These are phyloP conservation scores for Rattus rattus DNA, from an alignment of 2,113 vertebrate genomes.

Conservation along the genomic window DNA sequence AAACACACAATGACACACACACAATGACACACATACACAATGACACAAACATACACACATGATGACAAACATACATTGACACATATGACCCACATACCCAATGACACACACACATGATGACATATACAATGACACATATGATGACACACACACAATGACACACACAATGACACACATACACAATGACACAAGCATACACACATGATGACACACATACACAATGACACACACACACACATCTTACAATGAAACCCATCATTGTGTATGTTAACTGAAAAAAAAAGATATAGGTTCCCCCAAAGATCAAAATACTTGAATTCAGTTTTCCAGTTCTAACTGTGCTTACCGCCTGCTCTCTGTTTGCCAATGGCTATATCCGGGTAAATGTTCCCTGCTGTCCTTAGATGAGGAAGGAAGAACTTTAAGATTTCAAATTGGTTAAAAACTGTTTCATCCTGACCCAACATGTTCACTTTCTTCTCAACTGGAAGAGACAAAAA, in stretches of 20 bases:
- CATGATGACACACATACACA: background rate
- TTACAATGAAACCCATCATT: background rate
- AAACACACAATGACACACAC: too few relatives aligned
- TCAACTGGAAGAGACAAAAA: slow-evolving; percentile 78
- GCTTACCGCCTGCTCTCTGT: slow-evolving; percentile 89
- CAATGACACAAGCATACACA: too few relatives aligned
- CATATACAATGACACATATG: background rate
- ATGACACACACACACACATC: background rate
- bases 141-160: too few relatives aligned
- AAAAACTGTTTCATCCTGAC: slow-evolving; percentile 40
- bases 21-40: too few relatives aligned
- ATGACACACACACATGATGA: background rate
- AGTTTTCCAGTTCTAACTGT: background rate
- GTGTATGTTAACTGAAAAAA: background rate
- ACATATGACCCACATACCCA: too few relatives aligned
- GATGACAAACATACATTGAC: background rate
- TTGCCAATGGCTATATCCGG: slow-evolving; percentile 89
- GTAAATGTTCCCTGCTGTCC: slow-evolving; percentile 82
- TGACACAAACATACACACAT: too few relatives aligned
- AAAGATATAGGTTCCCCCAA: background rate
- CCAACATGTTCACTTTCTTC: slow-evolving; percentile 42
- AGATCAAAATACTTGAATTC: background rate
- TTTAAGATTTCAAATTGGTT: slow-evolving; percentile 82
- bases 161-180: too few relatives aligned
- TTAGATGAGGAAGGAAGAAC: slow-evolving; percentile 91